Evolutionary conservation across 2,113 vertebrate genomes (phyloP).

Genomic region (Albula glossodonta): DNA sequence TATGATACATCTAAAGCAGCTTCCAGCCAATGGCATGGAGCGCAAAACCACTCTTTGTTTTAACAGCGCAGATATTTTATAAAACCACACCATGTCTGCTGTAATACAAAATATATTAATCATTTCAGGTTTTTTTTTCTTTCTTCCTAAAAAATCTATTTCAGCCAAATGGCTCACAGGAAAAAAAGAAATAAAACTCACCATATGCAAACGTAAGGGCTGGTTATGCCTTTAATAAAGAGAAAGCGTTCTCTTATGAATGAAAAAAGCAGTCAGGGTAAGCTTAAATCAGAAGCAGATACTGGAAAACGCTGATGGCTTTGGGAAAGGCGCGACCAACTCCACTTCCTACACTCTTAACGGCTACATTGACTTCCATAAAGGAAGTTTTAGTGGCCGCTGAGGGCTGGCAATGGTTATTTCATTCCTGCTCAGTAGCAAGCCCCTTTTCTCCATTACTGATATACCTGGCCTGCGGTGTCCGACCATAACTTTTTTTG

Average conservation of each 20-base stretch:
- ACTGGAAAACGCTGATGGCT: conserved; percentile 24
- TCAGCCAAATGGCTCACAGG: conserved; percentile 26
- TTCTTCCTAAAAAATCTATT: conserved; percentile 29
- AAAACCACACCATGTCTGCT: conserved; percentile 39
- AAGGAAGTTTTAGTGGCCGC: conserved; percentile 41
- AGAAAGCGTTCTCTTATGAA: background rate
- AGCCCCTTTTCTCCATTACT: conserved; percentile 1
- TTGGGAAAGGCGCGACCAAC: conserved; percentile 26
- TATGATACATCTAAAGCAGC: conserved; percentile 45
- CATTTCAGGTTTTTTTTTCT: conserved; percentile 14
- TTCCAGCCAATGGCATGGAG: conserved; percentile 38
- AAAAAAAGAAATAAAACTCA: conserved; percentile 24
- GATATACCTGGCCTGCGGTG: conserved; percentile 8
- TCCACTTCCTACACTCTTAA: conserved; percentile 23
- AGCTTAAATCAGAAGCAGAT: conserved; percentile 28
- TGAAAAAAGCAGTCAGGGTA: conserved; percentile 6
- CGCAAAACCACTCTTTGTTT: conserved; percentile 45
- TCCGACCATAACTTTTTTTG: conserved; percentile 18
- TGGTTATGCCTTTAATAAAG: conserved; percentile 11
- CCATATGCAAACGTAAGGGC: conserved; percentile 3
- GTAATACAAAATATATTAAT: conserved; percentile 43
- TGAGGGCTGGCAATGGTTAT: conserved; percentile 36
- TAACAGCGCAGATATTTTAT: conserved; percentile 36
- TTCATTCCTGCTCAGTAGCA: conserved; percentile 22
- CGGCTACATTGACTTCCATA: conserved; percentile 19